Percentiles rank a stretch among this genome's conserved stretches.
phyloP scores from a whole-genome alignment of 2,113 vertebrate genomes.

The Calyptomena viridis region DNA sequence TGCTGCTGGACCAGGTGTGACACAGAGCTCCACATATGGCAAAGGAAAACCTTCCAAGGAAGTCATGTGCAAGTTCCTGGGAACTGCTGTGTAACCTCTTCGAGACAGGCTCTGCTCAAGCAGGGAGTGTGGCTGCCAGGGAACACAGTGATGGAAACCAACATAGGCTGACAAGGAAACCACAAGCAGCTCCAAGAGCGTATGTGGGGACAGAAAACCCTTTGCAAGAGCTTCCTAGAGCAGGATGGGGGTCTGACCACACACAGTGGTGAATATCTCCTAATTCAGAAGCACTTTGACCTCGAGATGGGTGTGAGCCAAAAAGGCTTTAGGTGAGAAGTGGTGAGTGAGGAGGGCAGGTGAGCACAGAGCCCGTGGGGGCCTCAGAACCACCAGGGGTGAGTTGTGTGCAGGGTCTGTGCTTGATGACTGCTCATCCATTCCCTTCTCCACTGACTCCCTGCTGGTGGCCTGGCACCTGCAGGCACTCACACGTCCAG shows the following conservation, averaged over 20 bases:
- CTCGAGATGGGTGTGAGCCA: neutral
- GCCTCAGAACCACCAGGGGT: neutral
- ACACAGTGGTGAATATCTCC: neutral
- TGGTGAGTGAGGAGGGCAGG: neutral
- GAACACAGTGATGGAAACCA: accelerated
- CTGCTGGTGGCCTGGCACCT: neutral
- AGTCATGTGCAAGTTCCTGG: neutral
- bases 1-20: neutral
- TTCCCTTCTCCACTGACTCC: neutral
- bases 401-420: neutral
- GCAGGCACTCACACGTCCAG: neutral
- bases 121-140: neutral
- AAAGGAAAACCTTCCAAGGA: neutral
- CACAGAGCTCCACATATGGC: accelerated
- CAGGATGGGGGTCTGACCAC: neutral
- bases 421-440: neutral
- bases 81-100: neutral
- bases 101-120: accelerated
- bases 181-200: accelerated
- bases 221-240: neutral
- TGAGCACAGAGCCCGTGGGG: neutral
- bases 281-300: neutral
- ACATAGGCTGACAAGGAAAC: neutral
- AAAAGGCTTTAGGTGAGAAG: neutral
- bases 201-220: neutral